Base-by-base conservation (phyloP, 2,888 invertebrate species). In the Branchellion lobata region DNA sequence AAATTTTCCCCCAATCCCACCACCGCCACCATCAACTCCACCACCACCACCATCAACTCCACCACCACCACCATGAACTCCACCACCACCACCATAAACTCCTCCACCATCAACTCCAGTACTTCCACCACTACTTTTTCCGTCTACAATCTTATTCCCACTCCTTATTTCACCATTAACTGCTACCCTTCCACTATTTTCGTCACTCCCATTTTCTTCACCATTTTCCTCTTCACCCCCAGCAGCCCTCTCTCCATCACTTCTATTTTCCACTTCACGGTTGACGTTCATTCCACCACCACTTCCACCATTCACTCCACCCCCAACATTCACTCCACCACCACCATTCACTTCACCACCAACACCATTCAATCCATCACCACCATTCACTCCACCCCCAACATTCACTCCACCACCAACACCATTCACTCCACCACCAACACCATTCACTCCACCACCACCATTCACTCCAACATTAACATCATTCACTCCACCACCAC, bases 271-370 rank as follows among this genome's bases (percentile, higher is more conserved):
- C 29, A 71, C 18, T n/a, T 18, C 21, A 18, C n/a, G 14, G 53
- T 53, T 53, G 14, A 21, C n/a, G 53, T 14, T 53, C 18, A 18
- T n/a, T 18, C 33, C 71, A 71, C 33, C 71, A 71, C 33, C 71
- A 65, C 3, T 18, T 11, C 3, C 65, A 3, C 3, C 65, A 71
- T 3, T 27, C 3, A 3, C 71, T 18, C 14, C 29, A 3, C 21
- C 71, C 3, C 33, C 71, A 68, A 11, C 68, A 68, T 8, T 11
- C 5, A 8, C 68, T 3, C 33, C 71, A 71, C 3, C 71, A 3
- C n/a, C 24, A 3, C 5, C 3, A 29, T 79, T 81, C 14, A 82
- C 33, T 27, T 83, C 71, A 34, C 83, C 78, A 8, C 79, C 51
- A 1, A 71, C 18, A 3, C 8, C 21, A 3, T 18, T 18, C 71